Evolutionary conservation across 2,888 invertebrate species (phyloP), one percentile per base, ranked within the genome.

Genomic region (Rotaria macrura): DNA sequence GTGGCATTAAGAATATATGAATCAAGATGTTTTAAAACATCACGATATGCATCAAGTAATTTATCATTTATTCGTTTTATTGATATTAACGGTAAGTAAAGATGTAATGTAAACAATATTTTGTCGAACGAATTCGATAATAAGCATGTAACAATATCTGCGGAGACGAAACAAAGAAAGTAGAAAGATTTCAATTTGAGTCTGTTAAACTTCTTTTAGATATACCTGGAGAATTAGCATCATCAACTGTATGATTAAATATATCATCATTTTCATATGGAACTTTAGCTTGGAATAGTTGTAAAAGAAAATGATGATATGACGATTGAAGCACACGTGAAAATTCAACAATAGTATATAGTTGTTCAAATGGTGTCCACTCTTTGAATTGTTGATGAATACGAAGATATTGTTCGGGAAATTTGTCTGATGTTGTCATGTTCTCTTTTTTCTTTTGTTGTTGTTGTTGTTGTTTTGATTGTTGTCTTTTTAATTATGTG

Each of bases 61-160:
- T 79, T n/a, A 4, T 79, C 79, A n/a, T 79, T 79, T 9, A 43
- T 43, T 23, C 9, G 43, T 25, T 23, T 79, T n/a, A n/a, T 43
- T n/a, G 40, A 43, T n/a, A 79, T 43, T 43, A 40, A 79, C n/a
- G 79, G 79, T 79, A 79, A 79, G 43, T 79, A 79, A 10, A 79
- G 43, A 23, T 79, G 79, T 10, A 79, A 7, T 43, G 79, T 43
- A 43, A 43, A 40, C 25, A 79, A n/a, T 3, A 79, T 79, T 79
- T 79, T 79, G 43, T 79, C 79, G 23, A 79, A 43, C 43, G 79
- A 10, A n/a, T 79, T 43, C 5, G 40, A 40, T 79, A 79, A 79
- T 25, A 79, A n/a, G n/a, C 40, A 40, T 43, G 1, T 25, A n/a
- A 79, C 40, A n/a, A 79, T 79, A 34, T 40, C 79, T 43, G 43